phyloP scores from a whole-genome alignment of 1,140 invertebrate genomes.

The Plectrocnemia conspersa region DNA sequence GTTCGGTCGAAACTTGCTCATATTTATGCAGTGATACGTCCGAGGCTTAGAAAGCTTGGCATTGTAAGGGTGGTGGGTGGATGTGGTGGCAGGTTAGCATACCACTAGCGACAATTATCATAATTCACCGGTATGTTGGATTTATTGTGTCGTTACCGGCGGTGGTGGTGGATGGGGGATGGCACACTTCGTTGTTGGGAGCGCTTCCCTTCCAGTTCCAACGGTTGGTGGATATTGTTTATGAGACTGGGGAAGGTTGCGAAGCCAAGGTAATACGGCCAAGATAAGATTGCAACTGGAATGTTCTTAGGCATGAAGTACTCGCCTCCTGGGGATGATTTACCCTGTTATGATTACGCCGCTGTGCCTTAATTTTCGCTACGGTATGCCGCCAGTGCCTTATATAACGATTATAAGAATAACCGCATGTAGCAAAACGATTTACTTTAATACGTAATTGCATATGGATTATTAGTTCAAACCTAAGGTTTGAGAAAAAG shows the following conservation, averaged over 20 bases:
- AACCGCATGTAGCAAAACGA: too few relatives aligned
- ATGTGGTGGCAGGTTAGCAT: not conserved
- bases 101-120: conserved; percentile 18
- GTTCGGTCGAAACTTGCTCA: conserved; percentile 4
- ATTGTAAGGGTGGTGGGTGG: not conserved
- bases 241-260: conserved; percentile 12
- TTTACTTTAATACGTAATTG: too few relatives aligned
- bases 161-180: not conserved
- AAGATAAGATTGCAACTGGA: conserved; percentile 24
- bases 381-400: too few relatives aligned
- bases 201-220: not conserved
- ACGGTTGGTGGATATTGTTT: conserved; percentile 17
- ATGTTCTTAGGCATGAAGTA: conserved; percentile 16
- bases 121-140: conserved; percentile 20
- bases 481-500: too few relatives aligned
- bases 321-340: conserved; percentile 20
- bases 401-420: too few relatives aligned
- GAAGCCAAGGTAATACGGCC: conserved; percentile 11
- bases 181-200: not conserved
- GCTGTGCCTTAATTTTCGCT: too few relatives aligned
- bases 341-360: conserved; percentile 7
- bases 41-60: not conserved
- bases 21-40: conserved; percentile 9
- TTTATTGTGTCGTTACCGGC: conserved; percentile 27
- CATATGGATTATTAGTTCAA: too few relatives aligned